phyloP scores from a whole-genome alignment of 2,797 vertebrate species.

The Cercopithecus neglectus region DNA sequence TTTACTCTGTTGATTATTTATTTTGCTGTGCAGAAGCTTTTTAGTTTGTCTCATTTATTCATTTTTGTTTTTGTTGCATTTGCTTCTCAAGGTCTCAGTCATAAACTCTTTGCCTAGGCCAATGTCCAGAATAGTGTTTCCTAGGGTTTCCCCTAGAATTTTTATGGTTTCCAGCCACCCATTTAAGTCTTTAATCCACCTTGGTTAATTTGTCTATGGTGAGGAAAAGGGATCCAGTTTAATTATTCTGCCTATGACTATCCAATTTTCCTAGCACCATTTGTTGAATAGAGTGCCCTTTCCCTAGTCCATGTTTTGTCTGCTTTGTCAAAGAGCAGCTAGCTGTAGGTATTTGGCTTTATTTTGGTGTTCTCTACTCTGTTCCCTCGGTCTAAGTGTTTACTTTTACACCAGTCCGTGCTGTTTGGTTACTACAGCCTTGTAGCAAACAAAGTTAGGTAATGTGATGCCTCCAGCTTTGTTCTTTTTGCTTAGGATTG shows the following conservation, averaged over 20 bases:
- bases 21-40: not conserved
- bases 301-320: not conserved
- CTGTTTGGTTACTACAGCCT: not conserved
- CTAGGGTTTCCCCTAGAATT: not conserved
- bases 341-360: not conserved
- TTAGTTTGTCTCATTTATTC: not conserved
- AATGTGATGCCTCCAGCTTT: not conserved
- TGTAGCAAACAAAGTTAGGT: not conserved
- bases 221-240: not conserved
- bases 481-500: not conserved
- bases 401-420: not conserved
- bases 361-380: not conserved
- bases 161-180: not conserved
- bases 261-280: not conserved
- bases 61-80: not conserved
- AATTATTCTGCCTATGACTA: not conserved
- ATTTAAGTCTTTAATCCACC: not conserved
- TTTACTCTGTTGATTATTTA: not conserved
- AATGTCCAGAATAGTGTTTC: no score
- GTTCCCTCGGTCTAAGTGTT: not conserved
- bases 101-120: not conserved
- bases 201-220: not conserved
- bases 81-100: not conserved
- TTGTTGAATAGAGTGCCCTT: not conserved
- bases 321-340: not conserved